Conservation (phyloP, 2,888 invertebrate genomes). For the Drosophila multiciliata region DNA sequence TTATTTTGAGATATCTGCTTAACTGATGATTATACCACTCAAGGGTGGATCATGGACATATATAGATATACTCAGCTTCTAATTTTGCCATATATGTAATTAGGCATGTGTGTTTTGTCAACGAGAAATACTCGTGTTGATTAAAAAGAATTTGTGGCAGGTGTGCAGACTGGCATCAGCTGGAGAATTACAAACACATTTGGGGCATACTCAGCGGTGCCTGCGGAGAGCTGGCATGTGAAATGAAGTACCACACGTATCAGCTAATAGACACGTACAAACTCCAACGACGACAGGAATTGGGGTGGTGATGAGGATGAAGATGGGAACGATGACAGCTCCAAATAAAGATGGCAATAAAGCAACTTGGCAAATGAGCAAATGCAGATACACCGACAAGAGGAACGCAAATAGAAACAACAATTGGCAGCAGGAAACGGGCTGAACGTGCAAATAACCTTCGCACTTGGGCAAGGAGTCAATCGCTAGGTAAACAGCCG, state of each 20-base stretch:
- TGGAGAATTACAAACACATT: constrained; percentile 56
- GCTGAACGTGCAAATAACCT: constrained; percentile 53
- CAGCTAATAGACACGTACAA: constrained; percentile 71
- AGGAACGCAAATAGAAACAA: constrained; percentile 1
- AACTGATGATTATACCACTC: neutral
- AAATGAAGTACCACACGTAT: constrained; percentile 74
- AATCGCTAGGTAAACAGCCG: neutral
- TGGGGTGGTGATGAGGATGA: neutral
- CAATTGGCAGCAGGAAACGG: constrained; percentile 40
- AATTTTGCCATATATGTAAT: neutral
- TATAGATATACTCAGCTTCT: neutral
- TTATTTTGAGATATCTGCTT: neutral
- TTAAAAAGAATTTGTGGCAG: neutral
- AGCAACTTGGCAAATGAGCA: constrained; percentile 62
- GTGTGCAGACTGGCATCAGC: constrained; percentile 39
- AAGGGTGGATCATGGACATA: neutral
- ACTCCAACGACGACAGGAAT: neutral
- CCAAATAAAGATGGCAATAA: constrained; percentile 64
- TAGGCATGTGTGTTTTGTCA: neutral
- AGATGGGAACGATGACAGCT: constrained; percentile 36
- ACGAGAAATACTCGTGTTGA: neutral
- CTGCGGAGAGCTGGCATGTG: constrained; percentile 12
- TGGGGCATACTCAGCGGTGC: constrained; percentile 36
- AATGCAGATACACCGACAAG: neutral
- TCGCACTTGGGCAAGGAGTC: constrained; percentile 14